These are phyloP conservation scores for Sebastes trivittatus DNA, from an alignment of 2,797 vertebrate species.

Conservation along the genomic window DNA sequence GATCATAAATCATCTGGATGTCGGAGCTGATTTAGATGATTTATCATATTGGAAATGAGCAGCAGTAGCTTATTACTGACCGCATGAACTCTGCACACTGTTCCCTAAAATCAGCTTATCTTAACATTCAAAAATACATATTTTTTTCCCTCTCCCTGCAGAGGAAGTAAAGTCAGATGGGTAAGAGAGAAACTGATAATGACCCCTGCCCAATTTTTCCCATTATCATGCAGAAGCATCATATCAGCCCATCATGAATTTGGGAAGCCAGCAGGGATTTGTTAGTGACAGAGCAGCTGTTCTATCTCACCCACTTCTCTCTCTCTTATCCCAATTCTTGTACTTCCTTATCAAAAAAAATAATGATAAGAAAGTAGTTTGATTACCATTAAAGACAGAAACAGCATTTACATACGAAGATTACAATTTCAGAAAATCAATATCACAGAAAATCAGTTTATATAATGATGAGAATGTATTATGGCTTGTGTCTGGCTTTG, in stretches of 20 bases:
- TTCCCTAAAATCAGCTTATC: neutral
- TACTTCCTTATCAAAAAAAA: neutral
- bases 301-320: neutral
- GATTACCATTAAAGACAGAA: neutral
- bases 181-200: neutral
- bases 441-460: neutral
- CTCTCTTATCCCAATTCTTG: neutral
- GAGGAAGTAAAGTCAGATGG: slow-evolving; percentile 1
- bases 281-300: neutral
- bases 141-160: neutral
- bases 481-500: neutral
- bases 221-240: slow-evolving; percentile 28
- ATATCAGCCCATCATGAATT: neutral
- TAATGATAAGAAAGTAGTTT: neutral
- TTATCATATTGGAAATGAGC: neutral
- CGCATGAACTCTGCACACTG: neutral
- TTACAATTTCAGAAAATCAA: neutral
- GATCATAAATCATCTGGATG: slow-evolving; percentile 4
- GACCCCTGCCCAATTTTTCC: neutral
- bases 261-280: neutral
- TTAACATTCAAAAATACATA: neutral
- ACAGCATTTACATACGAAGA: neutral
- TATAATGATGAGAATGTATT: neutral
- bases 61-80: neutral
- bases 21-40: neutral